Evolutionary conservation across 2,113 vertebrate species (phyloP).

Genomic region (Grus americana): DNA sequence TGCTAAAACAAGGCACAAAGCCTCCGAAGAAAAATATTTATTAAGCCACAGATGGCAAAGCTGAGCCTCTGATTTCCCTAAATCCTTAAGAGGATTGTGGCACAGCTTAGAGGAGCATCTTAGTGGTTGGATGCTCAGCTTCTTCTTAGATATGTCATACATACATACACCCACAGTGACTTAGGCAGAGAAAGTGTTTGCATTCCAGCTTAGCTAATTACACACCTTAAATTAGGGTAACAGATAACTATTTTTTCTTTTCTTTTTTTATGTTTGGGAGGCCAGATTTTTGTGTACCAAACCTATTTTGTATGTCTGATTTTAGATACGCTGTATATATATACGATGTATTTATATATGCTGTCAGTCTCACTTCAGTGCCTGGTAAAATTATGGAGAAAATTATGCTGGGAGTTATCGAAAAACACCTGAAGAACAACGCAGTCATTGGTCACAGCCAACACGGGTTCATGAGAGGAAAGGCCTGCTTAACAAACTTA

Average conservation of each 20-base stretch:
- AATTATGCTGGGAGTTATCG: too few species aligned
- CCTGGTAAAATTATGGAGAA: too few species aligned
- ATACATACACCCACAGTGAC: background rate
- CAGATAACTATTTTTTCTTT: background rate
- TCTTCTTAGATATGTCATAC: constrained; percentile 61
- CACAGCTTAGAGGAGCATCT: constrained; percentile 64
- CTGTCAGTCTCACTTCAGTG: too few species aligned
- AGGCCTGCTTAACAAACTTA: too few species aligned
- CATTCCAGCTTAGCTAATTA: constrained; percentile 39
- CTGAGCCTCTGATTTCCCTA: constrained; percentile 70
- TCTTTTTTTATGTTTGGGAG: background rate
- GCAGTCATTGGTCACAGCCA: too few species aligned
- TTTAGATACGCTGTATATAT: background rate
- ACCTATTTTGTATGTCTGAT: background rate
- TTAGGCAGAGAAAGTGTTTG: constrained; percentile 19
- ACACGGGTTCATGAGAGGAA: too few species aligned
- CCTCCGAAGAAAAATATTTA: constrained; percentile 62
- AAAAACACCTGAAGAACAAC: too few species aligned
- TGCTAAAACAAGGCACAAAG: constrained; percentile 62
- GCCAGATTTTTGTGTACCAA: background rate
- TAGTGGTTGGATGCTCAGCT: constrained; percentile 62
- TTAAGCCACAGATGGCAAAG: constrained; percentile 70
- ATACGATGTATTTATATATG: too few species aligned
- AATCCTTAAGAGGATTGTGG: constrained; percentile 72
- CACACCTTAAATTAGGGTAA: constrained; percentile 34